Evolutionary conservation across 1,140 invertebrate species (phyloP), one percentile per base, ranked within the genome.

Genomic region (Drosophila orena): DNA sequence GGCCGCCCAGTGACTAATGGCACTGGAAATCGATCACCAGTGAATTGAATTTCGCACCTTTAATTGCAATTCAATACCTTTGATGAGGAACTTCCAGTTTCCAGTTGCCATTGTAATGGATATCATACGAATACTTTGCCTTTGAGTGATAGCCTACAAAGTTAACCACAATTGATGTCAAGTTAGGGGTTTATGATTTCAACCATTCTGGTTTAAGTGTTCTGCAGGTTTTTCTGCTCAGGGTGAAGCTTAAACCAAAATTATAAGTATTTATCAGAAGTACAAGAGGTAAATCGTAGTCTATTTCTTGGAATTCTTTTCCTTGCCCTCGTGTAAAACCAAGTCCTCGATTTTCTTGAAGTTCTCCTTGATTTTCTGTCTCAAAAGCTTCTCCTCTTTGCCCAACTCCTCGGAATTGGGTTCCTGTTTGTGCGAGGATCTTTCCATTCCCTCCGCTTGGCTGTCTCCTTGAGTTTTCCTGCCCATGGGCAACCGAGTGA

Each of bases 401-500:
- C 12, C 56, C 0, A 70, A 40, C 40, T 70, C 12, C 2, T 65
- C 46, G 1, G 64, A 46, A 65, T 68, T 70, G 8, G 65, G 64
- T 35, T 70, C 68, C 43, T 34, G 30, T 7, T 57, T 24, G 1
- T 6, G 15, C 12, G 12, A 14, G 1, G 64, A 20, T 5, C 69
- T 49, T 7, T 12, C 14, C 35, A 49, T 38, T 22, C 34, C 55
- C 56, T 66, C 38, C 4, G 53, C 11, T 2, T 49, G 6, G 24
- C 84, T 89, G 24, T 89, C 84, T 2, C 84, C 84, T 1, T 66
- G 22, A n/a, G 73, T 65, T 42, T 85, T 77, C 20, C 86, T 30
- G 5, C 84, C 84, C 85, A 78, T 71, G 8, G 72, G 79, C 11
- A 89, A 35, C 7, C 58, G 73, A 17, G 84, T 90, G 5, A 89